These are phyloP conservation scores for Reinhardtius hippoglossoides DNA, from an alignment of 2,113 vertebrate genomes.

Conservation along the genomic window DNA sequence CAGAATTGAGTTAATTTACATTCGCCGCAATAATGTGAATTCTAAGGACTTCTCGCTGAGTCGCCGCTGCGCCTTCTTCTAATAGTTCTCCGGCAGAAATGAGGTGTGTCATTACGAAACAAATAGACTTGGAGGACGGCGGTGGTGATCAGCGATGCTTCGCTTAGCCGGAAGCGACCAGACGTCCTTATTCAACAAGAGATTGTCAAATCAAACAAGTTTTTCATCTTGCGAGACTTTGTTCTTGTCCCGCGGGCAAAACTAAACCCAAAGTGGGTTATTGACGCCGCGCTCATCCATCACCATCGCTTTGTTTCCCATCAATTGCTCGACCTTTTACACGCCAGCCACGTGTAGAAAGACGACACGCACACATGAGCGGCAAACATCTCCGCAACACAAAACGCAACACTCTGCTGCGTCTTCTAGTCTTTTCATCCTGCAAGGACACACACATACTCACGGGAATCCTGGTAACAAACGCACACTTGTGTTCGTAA, in stretches of 20 bases:
- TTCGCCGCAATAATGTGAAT: conserved; percentile 23
- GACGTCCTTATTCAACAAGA: conserved; percentile 12
- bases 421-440: background rate
- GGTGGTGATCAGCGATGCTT: background rate
- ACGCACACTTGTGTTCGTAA: background rate
- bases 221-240: conserved; percentile 15
- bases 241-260: conserved; percentile 28
- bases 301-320: conserved; percentile 41
- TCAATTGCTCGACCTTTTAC: conserved; percentile 2
- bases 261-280: conserved; percentile 36
- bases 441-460: background rate
- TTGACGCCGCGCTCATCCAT: conserved; percentile 42
- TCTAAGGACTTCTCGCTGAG: conserved; percentile 22
- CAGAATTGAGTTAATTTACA: conserved; percentile 32
- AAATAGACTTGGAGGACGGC: background rate
- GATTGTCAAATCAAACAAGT: conserved; percentile 41
- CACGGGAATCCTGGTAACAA: background rate
- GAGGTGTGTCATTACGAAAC: conserved; percentile 33
- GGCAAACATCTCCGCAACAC: background rate
- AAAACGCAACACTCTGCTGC: background rate
- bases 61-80: conserved; percentile 7
- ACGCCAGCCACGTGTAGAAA: conserved; percentile 2
- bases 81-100: conserved; percentile 5
- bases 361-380: background rate
- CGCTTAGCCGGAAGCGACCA: conserved; percentile 15